These are phyloP conservation scores for Spea hammondii DNA, from an alignment of 2,797 vertebrate species.

Conservation along the genomic window DNA sequence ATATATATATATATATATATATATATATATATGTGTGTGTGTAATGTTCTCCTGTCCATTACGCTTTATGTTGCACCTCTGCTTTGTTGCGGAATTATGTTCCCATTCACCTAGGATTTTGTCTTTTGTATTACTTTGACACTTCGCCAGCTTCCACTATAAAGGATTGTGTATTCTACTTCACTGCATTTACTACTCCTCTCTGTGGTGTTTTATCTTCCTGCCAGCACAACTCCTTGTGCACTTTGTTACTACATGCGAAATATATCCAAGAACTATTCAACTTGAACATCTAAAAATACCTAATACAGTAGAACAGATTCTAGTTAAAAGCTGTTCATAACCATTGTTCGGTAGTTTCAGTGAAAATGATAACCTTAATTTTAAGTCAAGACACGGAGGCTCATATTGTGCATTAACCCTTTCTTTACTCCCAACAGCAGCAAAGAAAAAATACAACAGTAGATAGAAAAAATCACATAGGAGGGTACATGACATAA, in stretches of 20 bases:
- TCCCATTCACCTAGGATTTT: constrained; percentile 30
- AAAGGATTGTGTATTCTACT: constrained; percentile 44
- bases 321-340: no score
- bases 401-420: no score
- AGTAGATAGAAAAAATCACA: no score
- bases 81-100: constrained; percentile 38
- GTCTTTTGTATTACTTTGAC: constrained; percentile 42
- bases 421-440: no score
- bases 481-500: no score
- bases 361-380: background rate
- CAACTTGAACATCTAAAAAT: constrained; percentile 29
- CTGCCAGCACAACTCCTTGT: constrained; percentile 25
- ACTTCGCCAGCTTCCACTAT: constrained; percentile 37
- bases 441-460: no score
- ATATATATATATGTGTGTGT: no score
- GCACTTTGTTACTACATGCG: constrained; percentile 25
- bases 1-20: no score
- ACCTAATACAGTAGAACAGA: background rate
- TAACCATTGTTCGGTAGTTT: background rate
- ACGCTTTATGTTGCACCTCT: constrained; percentile 38
- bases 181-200: constrained; percentile 46
- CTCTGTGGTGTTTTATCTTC: constrained; percentile 32
- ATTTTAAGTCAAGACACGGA: no score
- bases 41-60: constrained; percentile 42
- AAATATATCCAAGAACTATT: constrained; percentile 22